These are phyloP conservation scores for Periplaneta americana DNA, from an alignment of 1,140 invertebrate genomes.

Conservation along the genomic window DNA sequence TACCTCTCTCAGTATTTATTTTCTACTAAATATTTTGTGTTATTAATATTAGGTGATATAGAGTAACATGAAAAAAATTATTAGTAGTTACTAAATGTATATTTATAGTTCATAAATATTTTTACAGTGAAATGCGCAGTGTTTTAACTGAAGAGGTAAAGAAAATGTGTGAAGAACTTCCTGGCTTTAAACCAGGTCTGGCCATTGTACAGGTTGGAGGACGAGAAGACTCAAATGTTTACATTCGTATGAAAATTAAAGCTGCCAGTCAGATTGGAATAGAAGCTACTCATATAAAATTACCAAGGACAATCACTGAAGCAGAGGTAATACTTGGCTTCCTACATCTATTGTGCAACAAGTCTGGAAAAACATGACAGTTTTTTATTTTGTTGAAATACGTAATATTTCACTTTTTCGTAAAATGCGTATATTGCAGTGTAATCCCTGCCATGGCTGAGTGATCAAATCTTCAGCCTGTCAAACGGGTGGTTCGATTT, in stretches of 20 bases:
- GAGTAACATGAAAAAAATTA: no score
- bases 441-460: not conserved
- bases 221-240: conserved; percentile 98
- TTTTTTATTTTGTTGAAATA: no score
- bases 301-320: conserved; percentile 80
- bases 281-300: conserved; percentile 68
- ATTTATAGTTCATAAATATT: no score
- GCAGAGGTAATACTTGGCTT: conserved; percentile 53
- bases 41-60: no score
- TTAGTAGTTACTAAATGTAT: no score
- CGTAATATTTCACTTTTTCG: no score
- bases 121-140: conserved; percentile 65
- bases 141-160: conserved; percentile 61
- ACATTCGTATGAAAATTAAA: conserved; percentile 95
- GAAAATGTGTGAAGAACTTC: conserved; percentile 48
- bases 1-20: no score
- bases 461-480: no score
- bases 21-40: no score
- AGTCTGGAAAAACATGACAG: no score
- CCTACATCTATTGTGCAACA: not conserved
- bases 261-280: conserved; percentile 90
- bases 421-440: not conserved
- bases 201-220: conserved; percentile 88
- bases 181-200: conserved; percentile 67
- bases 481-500: no score